Conservation (phyloP, 2,888 invertebrate species). For the Hemaris fuciformis region DNA sequence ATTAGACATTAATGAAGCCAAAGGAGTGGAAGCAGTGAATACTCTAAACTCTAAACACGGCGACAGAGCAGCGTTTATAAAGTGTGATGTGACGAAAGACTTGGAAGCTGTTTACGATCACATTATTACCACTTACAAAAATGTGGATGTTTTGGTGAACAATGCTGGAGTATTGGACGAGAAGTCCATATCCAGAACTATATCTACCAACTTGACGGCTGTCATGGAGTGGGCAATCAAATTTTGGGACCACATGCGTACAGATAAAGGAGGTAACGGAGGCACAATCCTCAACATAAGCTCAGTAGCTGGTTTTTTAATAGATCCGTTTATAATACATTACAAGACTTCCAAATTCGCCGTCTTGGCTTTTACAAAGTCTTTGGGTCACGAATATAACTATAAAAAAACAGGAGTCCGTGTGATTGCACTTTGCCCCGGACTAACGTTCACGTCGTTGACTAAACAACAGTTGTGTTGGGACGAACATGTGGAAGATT, state of each 20-base stretch:
- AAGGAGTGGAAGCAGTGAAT: slow-evolving; percentile 58
- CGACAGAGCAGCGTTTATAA: slow-evolving; percentile 63
- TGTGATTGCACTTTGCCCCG: slow-evolving; percentile 3
- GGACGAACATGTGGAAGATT: slow-evolving; percentile 6
- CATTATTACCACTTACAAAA: slow-evolving; percentile 48
- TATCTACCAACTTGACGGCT: slow-evolving; percentile 58
- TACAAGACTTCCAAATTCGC: slow-evolving; percentile 5
- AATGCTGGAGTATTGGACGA: slow-evolving; percentile 57
- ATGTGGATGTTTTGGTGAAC: slow-evolving; percentile 63
- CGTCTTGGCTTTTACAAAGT: slow-evolving; percentile 11
- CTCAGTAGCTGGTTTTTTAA: background rate
- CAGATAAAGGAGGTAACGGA: slow-evolving; percentile 8
- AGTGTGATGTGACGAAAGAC: slow-evolving; percentile 76
- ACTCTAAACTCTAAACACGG: slow-evolving; percentile 68
- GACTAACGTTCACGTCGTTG: slow-evolving; percentile 12
- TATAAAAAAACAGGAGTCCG: slow-evolving; percentile 8
- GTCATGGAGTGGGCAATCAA: slow-evolving; percentile 67
- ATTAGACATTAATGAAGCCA: slow-evolving; percentile 47
- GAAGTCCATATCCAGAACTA: slow-evolving; percentile 35
- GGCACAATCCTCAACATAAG: slow-evolving; percentile 2
- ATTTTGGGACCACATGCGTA: slow-evolving; percentile 53
- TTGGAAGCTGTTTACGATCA: slow-evolving; percentile 58
- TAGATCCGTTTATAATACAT: background rate
- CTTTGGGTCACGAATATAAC: slow-evolving; percentile 18
- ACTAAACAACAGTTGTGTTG: background rate